Evolutionary conservation across 1,140 invertebrate species (phyloP).

Genomic region (Vollenhovia emeryi): DNA sequence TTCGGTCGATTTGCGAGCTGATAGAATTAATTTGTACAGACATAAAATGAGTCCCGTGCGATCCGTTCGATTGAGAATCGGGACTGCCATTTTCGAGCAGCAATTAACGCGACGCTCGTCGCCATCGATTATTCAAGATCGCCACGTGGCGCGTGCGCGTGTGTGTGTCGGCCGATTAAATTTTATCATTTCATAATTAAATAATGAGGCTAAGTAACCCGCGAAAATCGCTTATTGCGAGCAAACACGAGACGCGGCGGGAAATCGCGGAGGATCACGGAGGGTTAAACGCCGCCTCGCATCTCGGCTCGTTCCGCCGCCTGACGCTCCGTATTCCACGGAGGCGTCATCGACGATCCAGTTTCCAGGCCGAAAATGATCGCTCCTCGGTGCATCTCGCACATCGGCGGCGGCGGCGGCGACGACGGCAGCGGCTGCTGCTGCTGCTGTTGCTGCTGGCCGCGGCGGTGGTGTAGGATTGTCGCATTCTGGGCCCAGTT

Average conservation of each 20-base stretch:
- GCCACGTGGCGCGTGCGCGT: neutral
- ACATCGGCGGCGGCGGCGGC: slow-evolving; percentile 54
- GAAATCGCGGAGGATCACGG: slow-evolving; percentile 20
- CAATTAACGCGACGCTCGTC: neutral
- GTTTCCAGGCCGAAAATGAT: slow-evolving; percentile 68
- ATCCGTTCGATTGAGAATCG: neutral
- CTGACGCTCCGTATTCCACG: slow-evolving; percentile 44
- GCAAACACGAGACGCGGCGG: slow-evolving; percentile 21
- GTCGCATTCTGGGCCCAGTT: slow-evolving; percentile 85
- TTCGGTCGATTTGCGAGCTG: neutral
- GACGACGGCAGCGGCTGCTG: slow-evolving; percentile 26
- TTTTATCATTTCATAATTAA: slow-evolving; percentile 46
- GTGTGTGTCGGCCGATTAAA: neutral
- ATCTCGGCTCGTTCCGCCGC: slow-evolving; percentile 32
- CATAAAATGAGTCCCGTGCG: neutral
- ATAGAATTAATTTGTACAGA: neutral
- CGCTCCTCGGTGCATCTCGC: slow-evolving; percentile 68
- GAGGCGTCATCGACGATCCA: slow-evolving; percentile 73
- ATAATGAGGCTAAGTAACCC: slow-evolving; percentile 38
- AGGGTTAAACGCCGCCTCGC: slow-evolving; percentile 58
- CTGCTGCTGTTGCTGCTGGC: neutral
- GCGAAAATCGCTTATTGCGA: slow-evolving; percentile 53
- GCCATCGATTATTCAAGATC: slow-evolving; percentile 18
- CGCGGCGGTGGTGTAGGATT: slow-evolving; percentile 77
- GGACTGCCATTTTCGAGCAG: neutral